Percentiles rank a stretch among this genome's conserved stretches.
Evolutionary conservation across 1,140 invertebrate genomes (phyloP).

Genomic region (Drosophila novamexicana): DNA sequence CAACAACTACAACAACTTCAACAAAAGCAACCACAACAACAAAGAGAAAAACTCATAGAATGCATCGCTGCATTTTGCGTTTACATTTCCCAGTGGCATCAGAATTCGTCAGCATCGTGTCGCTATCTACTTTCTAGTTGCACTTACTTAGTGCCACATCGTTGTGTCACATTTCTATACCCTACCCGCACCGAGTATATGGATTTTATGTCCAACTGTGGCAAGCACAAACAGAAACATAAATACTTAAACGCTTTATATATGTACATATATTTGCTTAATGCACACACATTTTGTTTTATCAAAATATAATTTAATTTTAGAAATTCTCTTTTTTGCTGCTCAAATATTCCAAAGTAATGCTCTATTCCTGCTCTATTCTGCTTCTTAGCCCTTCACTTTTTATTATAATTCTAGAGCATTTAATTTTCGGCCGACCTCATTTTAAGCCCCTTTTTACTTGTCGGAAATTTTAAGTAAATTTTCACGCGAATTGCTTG

Average conservation of each 20-base stretch:
- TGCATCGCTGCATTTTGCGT: conserved; percentile 56
- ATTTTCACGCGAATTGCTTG: conserved; percentile 49
- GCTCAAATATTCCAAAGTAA: too few species aligned
- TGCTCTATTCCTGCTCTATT: too few species aligned
- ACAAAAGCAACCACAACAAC: conserved; percentile 23
- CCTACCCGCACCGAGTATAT: background rate
- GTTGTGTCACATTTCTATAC: background rate
- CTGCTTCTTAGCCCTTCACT: too few species aligned
- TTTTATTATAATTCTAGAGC: background rate
- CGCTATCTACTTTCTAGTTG: conserved; percentile 33
- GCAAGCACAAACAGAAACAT: background rate
- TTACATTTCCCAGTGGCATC: conserved; percentile 65
- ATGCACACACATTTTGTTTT: too few species aligned
- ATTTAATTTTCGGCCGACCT: background rate
- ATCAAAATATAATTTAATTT: too few species aligned
- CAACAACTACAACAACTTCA: conserved; percentile 23
- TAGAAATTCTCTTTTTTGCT: too few species aligned
- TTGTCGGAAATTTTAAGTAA: conserved; percentile 9
- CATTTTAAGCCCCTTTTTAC: background rate
- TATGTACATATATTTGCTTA: too few species aligned
- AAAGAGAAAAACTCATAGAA: conserved; percentile 25
- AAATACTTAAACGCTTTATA: background rate
- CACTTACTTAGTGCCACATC: conserved; percentile 14
- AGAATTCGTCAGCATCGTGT: conserved; percentile 30
- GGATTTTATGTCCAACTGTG: background rate